These are phyloP conservation scores for Ceratosolen solmsi DNA, from an alignment of 1,140 invertebrate species.

Conservation along the genomic window DNA sequence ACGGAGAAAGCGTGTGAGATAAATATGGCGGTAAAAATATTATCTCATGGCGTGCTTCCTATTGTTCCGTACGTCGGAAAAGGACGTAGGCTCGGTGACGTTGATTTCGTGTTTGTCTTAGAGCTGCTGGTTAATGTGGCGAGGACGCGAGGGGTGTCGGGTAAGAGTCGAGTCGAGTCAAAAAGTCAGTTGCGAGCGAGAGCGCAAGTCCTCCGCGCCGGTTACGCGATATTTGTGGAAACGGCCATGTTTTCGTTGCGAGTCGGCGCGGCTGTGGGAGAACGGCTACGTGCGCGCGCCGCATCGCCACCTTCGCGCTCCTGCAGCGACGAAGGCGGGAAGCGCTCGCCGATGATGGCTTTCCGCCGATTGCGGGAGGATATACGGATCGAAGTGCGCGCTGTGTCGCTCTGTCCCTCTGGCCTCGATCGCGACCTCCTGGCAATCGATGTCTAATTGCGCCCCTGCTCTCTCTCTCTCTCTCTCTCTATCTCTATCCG, in stretches of 20 bases:
- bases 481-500: neutral
- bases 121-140: neutral
- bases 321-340: neutral
- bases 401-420: no score
- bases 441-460: neutral
- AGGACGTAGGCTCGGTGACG: neutral
- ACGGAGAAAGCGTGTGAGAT: neutral
- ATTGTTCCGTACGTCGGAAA: neutral
- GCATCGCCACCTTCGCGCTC: neutral
- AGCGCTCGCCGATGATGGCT: no score
- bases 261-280: no score
- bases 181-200: neutral
- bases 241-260: constrained; percentile 41
- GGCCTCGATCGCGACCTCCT: neutral
- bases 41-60: neutral
- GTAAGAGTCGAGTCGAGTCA: no score
- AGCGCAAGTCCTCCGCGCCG: neutral
- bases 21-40: constrained; percentile 9
- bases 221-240: constrained; percentile 52
- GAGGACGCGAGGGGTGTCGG: neutral
- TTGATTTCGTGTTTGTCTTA: neutral
- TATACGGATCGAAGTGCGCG: constrained; percentile 31
- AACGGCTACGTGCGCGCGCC: neutral
- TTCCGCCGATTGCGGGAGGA: constrained; percentile 30
- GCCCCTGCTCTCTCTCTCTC: neutral